Evolutionary conservation across 2,797 vertebrate genomes (phyloP).

Genomic region (Microhierax caerulescens): DNA sequence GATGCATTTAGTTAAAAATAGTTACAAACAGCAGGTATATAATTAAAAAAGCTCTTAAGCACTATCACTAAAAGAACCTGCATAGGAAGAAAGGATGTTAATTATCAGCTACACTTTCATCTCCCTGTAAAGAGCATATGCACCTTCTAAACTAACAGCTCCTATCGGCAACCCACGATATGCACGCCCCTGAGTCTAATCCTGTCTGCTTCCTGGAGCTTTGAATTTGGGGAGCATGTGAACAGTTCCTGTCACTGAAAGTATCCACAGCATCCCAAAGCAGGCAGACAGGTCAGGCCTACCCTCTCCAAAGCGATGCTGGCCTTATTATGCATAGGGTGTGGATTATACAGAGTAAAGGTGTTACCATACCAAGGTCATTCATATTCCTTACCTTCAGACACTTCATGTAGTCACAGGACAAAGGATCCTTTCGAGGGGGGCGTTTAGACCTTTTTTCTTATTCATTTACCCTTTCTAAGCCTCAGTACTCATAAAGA

Average conservation of each 20-base stretch:
- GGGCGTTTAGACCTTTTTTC: background rate
- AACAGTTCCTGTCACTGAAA: background rate
- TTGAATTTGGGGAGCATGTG: background rate
- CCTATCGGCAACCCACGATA: background rate
- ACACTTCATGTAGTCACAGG: background rate
- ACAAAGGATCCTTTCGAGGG: background rate
- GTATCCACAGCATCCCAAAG: background rate
- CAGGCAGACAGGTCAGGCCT: background rate
- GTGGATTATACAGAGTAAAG: background rate
- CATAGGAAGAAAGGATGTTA: background rate
- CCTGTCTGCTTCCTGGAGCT: background rate
- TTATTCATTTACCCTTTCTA: background rate
- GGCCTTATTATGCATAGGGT: fast-evolving
- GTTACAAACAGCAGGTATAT: background rate
- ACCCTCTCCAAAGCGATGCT: background rate
- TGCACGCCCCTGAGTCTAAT: background rate
- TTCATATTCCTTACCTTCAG: background rate
- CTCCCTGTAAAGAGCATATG: background rate
- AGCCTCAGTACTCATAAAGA: background rate
- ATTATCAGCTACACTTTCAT: background rate
- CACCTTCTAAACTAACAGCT: background rate
- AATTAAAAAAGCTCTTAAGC: background rate
- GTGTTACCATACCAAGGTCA: background rate
- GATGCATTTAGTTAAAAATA: background rate
- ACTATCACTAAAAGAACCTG: background rate